A percentile compares a stretch with the other conserved stretches of the same genome.
These are phyloP conservation scores for Lycopodina hypogea DNA, from an alignment of 37 sponge, comb jelly and placozoan species.

Conservation along the genomic window DNA sequence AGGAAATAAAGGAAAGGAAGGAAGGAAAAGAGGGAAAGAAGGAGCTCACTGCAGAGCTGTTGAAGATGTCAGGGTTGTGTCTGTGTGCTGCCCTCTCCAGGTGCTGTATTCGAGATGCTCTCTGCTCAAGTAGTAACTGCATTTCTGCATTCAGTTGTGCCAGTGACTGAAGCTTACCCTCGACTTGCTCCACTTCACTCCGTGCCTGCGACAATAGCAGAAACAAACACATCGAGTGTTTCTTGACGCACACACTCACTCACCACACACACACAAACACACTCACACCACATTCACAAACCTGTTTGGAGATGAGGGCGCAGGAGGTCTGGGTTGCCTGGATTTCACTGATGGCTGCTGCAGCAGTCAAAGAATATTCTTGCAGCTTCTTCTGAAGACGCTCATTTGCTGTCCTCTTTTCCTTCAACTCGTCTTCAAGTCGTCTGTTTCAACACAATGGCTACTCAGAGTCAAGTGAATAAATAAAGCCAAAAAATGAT, in stretches of 20 bases:
- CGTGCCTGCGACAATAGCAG: no score
- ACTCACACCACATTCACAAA: not conserved
- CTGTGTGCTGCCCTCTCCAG: slow-evolving; percentile 5
- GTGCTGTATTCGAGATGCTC: slow-evolving; percentile 17
- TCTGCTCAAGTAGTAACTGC: slow-evolving; percentile 40
- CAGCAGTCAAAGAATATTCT: not conserved
- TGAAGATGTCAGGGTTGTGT: not conserved
- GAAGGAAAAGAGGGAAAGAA: no score
- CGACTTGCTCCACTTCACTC: slow-evolving; percentile 15
- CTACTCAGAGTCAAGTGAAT: not conserved
- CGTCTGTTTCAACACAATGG: not conserved
- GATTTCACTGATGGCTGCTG: not conserved
- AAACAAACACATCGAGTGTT: no score
- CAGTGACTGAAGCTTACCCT: slow-evolving; percentile 16
- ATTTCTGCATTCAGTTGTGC: slow-evolving; percentile 27
- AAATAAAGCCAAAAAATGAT: not conserved
- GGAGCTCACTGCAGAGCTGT: not conserved
- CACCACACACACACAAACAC: not conserved
- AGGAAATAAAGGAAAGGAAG: no score
- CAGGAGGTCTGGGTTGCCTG: not conserved
- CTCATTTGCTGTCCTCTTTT: not conserved
- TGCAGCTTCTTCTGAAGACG: slow-evolving; percentile 1
- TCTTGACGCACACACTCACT: no score
- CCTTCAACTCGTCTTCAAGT: not conserved
- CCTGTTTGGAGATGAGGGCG: slow-evolving; percentile 1